A percentile compares a stretch with the other conserved stretches of the same genome.
Evolutionary conservation across 2,113 vertebrate species (phyloP).

Genomic region (Mobula birostris): DNA sequence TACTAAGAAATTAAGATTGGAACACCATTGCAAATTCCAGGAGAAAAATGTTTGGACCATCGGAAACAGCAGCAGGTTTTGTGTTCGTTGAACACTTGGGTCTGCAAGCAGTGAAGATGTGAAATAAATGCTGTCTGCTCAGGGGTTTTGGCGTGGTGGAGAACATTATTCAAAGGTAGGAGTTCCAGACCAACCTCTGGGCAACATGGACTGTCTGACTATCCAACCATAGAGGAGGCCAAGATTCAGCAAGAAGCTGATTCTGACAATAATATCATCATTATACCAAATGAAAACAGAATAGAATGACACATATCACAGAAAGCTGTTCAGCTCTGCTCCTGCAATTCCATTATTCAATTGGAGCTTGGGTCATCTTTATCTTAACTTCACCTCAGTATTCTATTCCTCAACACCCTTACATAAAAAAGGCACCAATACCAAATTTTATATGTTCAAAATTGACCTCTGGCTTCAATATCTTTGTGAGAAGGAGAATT

Average conservation of each 20-base stretch:
- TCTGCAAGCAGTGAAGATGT: not conserved
- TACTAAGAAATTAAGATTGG: not conserved
- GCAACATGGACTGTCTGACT: not conserved
- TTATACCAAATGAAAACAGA: not conserved
- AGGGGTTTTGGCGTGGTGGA: not conserved
- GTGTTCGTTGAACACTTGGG: not conserved
- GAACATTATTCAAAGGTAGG: not conserved
- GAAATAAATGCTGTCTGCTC: not conserved
- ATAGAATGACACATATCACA: not conserved
- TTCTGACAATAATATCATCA: not conserved
- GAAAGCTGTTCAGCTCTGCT: not conserved
- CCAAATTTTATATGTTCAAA: not conserved
- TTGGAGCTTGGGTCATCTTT: not conserved
- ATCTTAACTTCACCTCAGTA: not conserved
- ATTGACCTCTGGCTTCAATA: not conserved
- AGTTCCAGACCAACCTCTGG: not conserved
- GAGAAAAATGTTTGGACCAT: not conserved
- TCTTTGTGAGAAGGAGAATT: not conserved
- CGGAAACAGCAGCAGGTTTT: not conserved
- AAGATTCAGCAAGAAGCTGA: not conserved
- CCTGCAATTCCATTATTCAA: not conserved
- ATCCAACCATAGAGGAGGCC: not conserved
- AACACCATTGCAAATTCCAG: not conserved
- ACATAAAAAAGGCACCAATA: not conserved
- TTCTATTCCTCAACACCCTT: not conserved